Percentiles rank a stretch among this genome's conserved stretches.
phyloP scores from a whole-genome alignment of 53 echinoderm and acorn worm genomes.

The Stichopus horrens region DNA sequence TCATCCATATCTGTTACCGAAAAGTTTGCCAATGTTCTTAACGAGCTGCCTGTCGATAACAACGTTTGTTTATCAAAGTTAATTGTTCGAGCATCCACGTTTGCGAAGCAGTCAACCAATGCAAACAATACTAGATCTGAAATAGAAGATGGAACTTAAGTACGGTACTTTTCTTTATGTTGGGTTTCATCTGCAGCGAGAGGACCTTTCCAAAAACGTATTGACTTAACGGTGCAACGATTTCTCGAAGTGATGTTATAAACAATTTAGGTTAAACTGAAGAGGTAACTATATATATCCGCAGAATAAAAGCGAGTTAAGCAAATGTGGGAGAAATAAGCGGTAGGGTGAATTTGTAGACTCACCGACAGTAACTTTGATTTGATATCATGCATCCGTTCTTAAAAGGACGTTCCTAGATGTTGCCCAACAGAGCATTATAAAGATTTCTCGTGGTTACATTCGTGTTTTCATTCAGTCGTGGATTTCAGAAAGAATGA shows the following conservation, averaged over 20 bases:
- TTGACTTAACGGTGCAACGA: not conserved
- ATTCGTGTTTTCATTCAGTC: too few relatives aligned
- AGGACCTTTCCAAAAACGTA: not conserved
- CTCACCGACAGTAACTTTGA: too few relatives aligned
- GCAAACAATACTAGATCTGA: not conserved
- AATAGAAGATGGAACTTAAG: not conserved
- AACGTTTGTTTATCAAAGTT: not conserved
- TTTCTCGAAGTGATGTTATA: conserved; percentile 18
- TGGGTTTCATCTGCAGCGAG: not conserved
- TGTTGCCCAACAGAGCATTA: too few relatives aligned
- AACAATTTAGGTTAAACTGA: not conserved
- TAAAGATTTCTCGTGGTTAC: too few relatives aligned
- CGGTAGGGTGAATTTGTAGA: too few relatives aligned
- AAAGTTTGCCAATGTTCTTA: conserved; percentile 34
- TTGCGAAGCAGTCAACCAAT: not conserved
- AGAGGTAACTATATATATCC: not conserved
- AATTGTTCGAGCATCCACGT: not conserved
- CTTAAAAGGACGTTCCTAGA: too few relatives aligned
- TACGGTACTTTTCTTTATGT: not conserved
- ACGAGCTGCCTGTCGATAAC: not conserved
- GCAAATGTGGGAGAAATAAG: too few relatives aligned
- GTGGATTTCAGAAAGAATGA: too few relatives aligned
- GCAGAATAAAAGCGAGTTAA: too few relatives aligned
- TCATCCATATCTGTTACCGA: conserved; percentile 9
- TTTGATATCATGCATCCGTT: too few relatives aligned